Evolutionary conservation across 2,113 vertebrate genomes (phyloP).

Genomic region (Callospermophilus lateralis): DNA sequence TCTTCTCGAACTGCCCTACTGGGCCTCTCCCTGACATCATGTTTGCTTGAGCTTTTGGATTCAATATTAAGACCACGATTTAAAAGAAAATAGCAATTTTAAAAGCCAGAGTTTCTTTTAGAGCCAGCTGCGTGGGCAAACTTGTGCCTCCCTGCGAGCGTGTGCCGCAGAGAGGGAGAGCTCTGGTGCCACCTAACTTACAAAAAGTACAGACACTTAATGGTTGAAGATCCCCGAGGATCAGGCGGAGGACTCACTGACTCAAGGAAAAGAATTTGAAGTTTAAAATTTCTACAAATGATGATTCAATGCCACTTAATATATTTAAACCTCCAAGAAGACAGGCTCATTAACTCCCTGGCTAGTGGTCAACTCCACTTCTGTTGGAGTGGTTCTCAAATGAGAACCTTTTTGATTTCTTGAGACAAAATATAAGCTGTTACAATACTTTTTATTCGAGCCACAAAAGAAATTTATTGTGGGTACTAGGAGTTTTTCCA

Average conservation of each 20-base stretch:
- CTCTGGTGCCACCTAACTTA: not conserved
- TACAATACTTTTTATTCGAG: not conserved
- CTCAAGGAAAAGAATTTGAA: not conserved
- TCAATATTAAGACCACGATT: slow-evolving; percentile 69
- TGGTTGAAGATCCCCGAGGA: not conserved
- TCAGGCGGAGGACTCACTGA: not conserved
- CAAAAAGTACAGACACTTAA: fast-evolving
- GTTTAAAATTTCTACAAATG: not conserved
- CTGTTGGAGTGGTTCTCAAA: not conserved
- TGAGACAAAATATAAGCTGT: not conserved
- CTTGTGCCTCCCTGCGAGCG: fast-evolving
- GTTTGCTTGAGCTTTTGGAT: slow-evolving; percentile 76
- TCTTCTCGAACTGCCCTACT: slow-evolving; percentile 69
- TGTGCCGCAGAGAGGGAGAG: not conserved
- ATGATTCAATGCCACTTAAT: not conserved
- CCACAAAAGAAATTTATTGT: not conserved
- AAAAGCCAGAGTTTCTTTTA: slow-evolving; percentile 66
- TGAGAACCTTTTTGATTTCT: not conserved
- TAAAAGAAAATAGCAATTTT: slow-evolving; percentile 58
- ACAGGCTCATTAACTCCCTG: not conserved
- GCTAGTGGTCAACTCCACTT: not conserved
- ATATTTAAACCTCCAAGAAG: not conserved
- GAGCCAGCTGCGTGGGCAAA: not conserved
- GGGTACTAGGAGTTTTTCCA: not conserved
- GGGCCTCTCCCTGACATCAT: slow-evolving; percentile 70